Base-by-base conservation (phyloP, 2,797 vertebrate species). In the Clarias fuscus region DNA sequence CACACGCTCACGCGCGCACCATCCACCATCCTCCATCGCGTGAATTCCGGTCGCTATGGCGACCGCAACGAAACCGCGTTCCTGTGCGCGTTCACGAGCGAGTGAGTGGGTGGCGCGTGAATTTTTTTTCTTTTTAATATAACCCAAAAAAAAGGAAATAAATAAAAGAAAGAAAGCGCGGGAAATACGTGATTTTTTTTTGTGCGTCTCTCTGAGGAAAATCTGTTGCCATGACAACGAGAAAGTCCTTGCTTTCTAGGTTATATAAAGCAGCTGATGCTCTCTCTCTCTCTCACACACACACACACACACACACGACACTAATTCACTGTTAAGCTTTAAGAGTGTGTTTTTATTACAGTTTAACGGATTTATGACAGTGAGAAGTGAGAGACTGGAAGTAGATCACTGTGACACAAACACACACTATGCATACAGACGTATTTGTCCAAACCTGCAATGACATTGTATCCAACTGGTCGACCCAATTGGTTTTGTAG, bases 11-110 rank as follows among this genome's bases (percentile, higher is more conserved):
- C 5, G 7, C 2, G 17, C 91, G 93, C 95, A 92, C 91, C 92
- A 93, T 33, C 89, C 93, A 91, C 86, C 90, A 94, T 5, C 58
- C 59, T 43, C 33, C 76, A 79, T 53, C 30, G 59, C 61, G 61
- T 43, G 37, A 61, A 81, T 65, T 65, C 37, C 7, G 2, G 78
- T 81, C 22, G 61, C 78, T 48, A 81, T 27, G 61, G 40, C 33
- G 37, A 80, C 78, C 37, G 15, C 43, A 24, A 5, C 33, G 59
- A 81, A 10, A 65, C 61, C 11, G 22, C 59, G 33, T 43, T 40
- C 24, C 13, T 14, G 20, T n/a, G 77, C 89, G 83, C 86, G 88
- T 48, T 48, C 43, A 48, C 73, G 73, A 11, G 59, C 15, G 40
- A 18, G 70, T 37, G 62, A 56, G 68, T 68, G 59, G 43, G 84